Percentiles rank a stretch among this genome's conserved stretches.
Conservation (phyloP, 2,888 invertebrate species). For the Drosophila falleni region DNA sequence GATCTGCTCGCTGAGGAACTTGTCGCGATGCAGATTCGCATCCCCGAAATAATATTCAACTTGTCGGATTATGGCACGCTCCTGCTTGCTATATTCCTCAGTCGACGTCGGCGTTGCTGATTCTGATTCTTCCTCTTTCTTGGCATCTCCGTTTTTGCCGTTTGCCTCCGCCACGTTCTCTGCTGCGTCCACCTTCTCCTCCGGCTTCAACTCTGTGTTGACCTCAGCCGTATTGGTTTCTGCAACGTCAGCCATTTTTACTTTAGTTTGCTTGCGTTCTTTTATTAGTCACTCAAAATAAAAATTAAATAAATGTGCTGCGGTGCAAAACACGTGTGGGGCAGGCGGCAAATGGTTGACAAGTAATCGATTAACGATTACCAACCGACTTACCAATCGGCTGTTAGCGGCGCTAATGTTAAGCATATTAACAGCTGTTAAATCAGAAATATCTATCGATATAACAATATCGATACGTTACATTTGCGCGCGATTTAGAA, state of each 20-base stretch:
- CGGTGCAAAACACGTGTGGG: conserved; percentile 66
- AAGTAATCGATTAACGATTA: conserved; percentile 32
- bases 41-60: conserved; percentile 91
- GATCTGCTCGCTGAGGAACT: conserved; percentile 95
- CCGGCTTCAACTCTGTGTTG: conserved; percentile 27
- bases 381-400: not conserved
- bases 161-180: conserved; percentile 27
- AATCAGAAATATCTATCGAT: too few species aligned
- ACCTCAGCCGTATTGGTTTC: conserved; percentile 52
- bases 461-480: too few species aligned
- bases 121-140: conserved; percentile 33
- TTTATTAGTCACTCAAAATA: conserved; percentile 34
- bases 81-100: conserved; percentile 84
- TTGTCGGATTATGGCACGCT: conserved; percentile 89
- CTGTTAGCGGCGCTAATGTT: not conserved
- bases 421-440: not conserved
- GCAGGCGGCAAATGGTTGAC: conserved; percentile 37
- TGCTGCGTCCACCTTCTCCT: conserved; percentile 19
- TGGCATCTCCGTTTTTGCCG: conserved; percentile 56
- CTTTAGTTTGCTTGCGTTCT: conserved; percentile 7
- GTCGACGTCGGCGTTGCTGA: not conserved
- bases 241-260: conserved; percentile 80
- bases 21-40: conserved; percentile 95
- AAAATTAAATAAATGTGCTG: conserved; percentile 57
- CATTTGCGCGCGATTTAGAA: too few species aligned